phyloP scores from a whole-genome alignment of 2,888 invertebrate genomes.

The Anorthoa munda region DNA sequence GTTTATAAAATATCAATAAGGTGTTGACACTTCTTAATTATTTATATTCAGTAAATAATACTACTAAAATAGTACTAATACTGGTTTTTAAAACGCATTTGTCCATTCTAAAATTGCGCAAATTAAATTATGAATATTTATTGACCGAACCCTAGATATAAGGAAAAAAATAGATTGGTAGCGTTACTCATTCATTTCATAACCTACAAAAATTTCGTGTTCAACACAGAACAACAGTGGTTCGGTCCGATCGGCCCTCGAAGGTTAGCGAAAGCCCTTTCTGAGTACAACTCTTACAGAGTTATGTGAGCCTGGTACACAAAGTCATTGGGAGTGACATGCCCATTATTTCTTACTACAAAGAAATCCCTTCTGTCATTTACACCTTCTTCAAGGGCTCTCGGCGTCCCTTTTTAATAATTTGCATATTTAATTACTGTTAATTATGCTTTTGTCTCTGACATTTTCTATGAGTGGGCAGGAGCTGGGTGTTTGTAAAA shows the following conservation, averaged over 20 bases:
- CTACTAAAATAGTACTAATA: too few species aligned
- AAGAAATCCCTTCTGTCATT: constrained; percentile 85
- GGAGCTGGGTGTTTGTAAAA: constrained; percentile 6
- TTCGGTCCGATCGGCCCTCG: constrained; percentile 6
- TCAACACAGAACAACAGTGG: constrained; percentile 3
- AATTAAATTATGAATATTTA: too few species aligned
- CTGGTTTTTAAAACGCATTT: too few species aligned
- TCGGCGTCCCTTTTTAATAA: constrained; percentile 65
- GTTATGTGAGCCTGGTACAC: constrained; percentile 85
- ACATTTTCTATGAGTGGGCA: constrained; percentile 17
- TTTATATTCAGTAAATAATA: too few species aligned
- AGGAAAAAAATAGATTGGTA: neutral
- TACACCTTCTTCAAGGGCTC: constrained; percentile 80
- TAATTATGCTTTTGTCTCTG: constrained; percentile 68
- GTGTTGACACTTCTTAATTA: too few species aligned
- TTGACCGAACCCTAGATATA: neutral
- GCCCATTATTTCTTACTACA: constrained; percentile 89
- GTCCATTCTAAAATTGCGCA: too few species aligned
- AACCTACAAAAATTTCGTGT: constrained; percentile 3
- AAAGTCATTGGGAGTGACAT: constrained; percentile 92
- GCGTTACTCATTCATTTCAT: neutral
- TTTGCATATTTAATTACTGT: constrained; percentile 80
- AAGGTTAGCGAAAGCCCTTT: constrained; percentile 70
- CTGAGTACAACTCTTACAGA: constrained; percentile 64
- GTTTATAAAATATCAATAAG: neutral